phyloP scores from a whole-genome alignment of 2,113 vertebrate genomes.

The Psittacara wagleri region DNA sequence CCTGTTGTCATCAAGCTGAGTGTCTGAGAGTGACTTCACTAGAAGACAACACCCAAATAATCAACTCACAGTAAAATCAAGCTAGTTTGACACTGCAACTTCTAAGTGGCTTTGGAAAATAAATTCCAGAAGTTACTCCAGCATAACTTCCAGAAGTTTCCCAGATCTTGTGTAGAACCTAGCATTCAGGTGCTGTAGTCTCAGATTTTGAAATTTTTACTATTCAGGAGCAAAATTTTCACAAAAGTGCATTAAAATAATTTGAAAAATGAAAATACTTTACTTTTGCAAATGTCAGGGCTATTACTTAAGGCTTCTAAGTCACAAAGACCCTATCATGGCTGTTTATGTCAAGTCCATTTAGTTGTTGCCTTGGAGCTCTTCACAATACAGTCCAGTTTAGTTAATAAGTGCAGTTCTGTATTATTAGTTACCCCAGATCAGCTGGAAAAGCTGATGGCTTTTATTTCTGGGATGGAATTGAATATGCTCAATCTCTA shows the following conservation, averaged over 20 bases:
- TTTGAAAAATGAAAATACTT: background rate
- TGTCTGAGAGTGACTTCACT: background rate
- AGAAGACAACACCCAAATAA: background rate
- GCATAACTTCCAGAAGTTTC: background rate
- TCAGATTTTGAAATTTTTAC: background rate
- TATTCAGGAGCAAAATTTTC: background rate
- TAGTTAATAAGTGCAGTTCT: constrained; percentile 3
- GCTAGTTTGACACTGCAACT: background rate
- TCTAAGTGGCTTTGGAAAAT: constrained; percentile 3
- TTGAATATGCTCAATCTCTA: background rate
- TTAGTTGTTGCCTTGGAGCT: background rate
- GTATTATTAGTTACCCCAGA: constrained; percentile 5
- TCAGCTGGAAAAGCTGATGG: constrained; percentile 26
- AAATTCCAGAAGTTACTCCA: background rate
- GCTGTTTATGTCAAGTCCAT: background rate
- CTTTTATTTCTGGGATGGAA: constrained; percentile 45
- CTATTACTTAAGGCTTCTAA: background rate
- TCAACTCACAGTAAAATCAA: background rate
- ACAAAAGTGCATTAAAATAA: background rate
- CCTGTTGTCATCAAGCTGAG: background rate
- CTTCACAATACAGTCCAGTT: background rate
- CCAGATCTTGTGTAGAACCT: background rate
- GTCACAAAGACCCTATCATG: background rate
- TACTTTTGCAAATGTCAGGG: background rate
- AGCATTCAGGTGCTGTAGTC: background rate